These are phyloP conservation scores for Amphipoea lucens DNA, from an alignment of 2,888 invertebrate species.

Conservation along the genomic window DNA sequence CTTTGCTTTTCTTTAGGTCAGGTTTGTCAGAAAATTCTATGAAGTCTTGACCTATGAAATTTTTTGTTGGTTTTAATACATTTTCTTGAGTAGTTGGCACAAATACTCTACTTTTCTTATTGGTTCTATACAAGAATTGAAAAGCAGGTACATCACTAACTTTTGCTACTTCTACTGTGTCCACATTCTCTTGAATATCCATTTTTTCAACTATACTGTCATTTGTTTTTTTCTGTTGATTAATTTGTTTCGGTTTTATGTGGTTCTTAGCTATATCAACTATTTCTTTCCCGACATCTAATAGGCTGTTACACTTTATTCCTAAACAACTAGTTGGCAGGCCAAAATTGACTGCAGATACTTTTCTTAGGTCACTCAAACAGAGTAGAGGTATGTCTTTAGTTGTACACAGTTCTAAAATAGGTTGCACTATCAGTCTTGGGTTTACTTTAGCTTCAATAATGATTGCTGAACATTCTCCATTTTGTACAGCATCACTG, in stretches of 20 bases:
- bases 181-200: constrained; percentile 38
- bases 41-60: constrained; percentile 81
- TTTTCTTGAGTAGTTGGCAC: constrained; percentile 68
- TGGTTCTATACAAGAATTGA: constrained; percentile 80
- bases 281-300: constrained; percentile 71
- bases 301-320: constrained; percentile 72
- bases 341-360: constrained; percentile 78
- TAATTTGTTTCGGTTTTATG: constrained; percentile 46
- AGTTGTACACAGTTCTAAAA: constrained; percentile 78
- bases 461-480: constrained; percentile 80
- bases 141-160: constrained; percentile 42
- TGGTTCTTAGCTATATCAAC: constrained; percentile 71
- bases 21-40: constrained; percentile 76
- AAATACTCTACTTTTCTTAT: constrained; percentile 82
- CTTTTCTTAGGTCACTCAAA: constrained; percentile 78
- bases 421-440: constrained; percentile 82
- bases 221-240: constrained; percentile 29
- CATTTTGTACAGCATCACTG: constrained; percentile 69
- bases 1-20: constrained; percentile 68
- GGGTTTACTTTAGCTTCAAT: constrained; percentile 85
- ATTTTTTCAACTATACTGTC: constrained; percentile 47
- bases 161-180: constrained; percentile 9
- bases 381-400: constrained; percentile 81
- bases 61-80: constrained; percentile 58
- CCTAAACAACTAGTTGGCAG: constrained; percentile 85